Evolutionary conservation across 2,888 invertebrate genomes (phyloP).

Genomic region (Tenthredo notha): DNA sequence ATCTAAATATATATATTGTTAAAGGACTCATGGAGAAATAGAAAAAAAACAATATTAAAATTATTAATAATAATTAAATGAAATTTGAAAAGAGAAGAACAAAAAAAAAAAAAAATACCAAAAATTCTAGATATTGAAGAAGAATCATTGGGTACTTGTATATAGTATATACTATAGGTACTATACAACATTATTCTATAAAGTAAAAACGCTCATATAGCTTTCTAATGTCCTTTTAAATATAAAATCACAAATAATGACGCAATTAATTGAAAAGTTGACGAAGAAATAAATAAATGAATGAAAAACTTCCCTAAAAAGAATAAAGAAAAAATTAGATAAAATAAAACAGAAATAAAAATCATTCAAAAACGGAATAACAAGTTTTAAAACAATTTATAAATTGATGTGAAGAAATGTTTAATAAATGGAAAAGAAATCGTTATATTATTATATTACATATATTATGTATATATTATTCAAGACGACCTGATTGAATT

Average conservation of each 20-base stretch:
- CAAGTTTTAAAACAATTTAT: neutral
- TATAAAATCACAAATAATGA: neutral
- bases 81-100: neutral
- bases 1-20: neutral
- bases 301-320: neutral
- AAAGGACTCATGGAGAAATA: neutral
- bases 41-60: neutral
- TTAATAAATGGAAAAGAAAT: neutral
- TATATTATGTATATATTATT: neutral
- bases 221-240: constrained; percentile 1
- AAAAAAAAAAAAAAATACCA: neutral
- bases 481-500: neutral
- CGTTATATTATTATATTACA: neutral
- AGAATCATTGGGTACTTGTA: neutral
- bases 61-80: neutral
- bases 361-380: neutral
- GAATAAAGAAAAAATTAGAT: neutral
- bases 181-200: neutral
- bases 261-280: neutral
- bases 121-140: neutral
- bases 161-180: neutral
- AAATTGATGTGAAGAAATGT: neutral
- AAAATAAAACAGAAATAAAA: neutral
- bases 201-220: neutral
- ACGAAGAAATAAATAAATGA: neutral